Evolutionary conservation across 2,113 vertebrate species (phyloP).

Genomic region (Callorhinus ursinus): DNA sequence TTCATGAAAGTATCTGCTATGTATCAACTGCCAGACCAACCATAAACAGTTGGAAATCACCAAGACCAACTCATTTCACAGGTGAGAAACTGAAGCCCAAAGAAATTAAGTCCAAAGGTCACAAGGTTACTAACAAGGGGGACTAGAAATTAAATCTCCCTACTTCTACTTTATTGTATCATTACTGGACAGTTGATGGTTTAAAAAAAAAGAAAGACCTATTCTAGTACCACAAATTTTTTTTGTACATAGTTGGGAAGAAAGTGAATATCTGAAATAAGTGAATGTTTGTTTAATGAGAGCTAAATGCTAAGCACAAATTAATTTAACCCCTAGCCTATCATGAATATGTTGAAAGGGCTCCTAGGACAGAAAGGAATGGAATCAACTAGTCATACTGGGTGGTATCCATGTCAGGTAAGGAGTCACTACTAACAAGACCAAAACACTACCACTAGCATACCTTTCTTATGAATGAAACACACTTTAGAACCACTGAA

Average conservation of each 20-base stretch:
- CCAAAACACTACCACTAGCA: background rate
- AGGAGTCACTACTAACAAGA: background rate
- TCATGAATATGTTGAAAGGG: background rate
- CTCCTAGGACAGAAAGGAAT: background rate
- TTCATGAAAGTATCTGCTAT: background rate
- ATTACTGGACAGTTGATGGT: background rate
- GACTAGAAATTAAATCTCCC: background rate
- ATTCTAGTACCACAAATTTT: background rate
- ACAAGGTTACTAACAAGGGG: background rate
- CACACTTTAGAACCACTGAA: background rate
- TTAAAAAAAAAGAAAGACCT: background rate
- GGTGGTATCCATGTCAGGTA: rapidly evolving
- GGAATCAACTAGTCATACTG: background rate
- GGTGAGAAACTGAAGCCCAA: background rate
- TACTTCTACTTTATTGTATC: background rate
- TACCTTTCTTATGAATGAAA: background rate
- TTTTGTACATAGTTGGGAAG: background rate
- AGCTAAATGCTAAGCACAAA: slow-evolving; percentile 14
- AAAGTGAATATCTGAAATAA: slow-evolving; percentile 20
- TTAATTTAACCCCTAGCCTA: background rate
- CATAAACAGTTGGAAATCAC: background rate
- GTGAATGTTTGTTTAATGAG: background rate
- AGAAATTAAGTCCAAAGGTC: background rate
- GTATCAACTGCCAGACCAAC: background rate
- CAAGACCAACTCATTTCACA: background rate